Evolutionary conservation across 2,888 invertebrate species (phyloP).

Genomic region (Gastracanthus pulcherrimus): DNA sequence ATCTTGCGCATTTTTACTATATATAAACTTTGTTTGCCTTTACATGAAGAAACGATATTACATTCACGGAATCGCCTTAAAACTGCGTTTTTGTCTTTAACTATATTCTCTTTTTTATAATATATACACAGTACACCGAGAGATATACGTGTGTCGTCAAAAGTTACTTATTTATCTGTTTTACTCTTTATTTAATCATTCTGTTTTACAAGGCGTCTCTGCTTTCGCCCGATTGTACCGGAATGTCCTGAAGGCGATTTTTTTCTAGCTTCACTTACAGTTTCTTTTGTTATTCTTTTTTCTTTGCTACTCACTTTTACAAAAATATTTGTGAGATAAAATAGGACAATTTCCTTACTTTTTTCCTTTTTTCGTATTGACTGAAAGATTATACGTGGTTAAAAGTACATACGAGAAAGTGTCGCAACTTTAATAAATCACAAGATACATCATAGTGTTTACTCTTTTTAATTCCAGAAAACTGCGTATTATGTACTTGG

Average conservation of each 20-base stretch:
- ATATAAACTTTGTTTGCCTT: constrained; percentile 46
- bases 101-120: constrained; percentile 40
- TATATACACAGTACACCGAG: constrained; percentile 40
- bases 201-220: constrained; percentile 45
- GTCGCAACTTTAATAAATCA: constrained; percentile 17
- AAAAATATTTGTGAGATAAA: constrained; percentile 55
- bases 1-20: constrained; percentile 32
- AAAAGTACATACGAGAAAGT: constrained; percentile 44
- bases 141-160: constrained; percentile 38
- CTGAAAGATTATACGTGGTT: constrained; percentile 45
- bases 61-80: constrained; percentile 40
- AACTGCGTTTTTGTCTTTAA: constrained; percentile 26
- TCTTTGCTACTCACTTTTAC: constrained; percentile 28
- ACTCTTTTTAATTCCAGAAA: constrained; percentile 14
- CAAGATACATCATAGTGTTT: constrained; percentile 20
- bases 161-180: constrained; percentile 13
- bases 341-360: constrained; percentile 50
- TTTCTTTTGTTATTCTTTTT: constrained; percentile 20
- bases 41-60: constrained; percentile 45
- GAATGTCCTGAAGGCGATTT: constrained; percentile 53
- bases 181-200: constrained; percentile 10
- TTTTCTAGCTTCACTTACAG: constrained; percentile 13
- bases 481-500: constrained; percentile 25
- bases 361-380: constrained; percentile 47
- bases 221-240: constrained; percentile 45